phyloP scores from a whole-genome alignment of 2,888 invertebrate species.

The Volucella inanis region DNA sequence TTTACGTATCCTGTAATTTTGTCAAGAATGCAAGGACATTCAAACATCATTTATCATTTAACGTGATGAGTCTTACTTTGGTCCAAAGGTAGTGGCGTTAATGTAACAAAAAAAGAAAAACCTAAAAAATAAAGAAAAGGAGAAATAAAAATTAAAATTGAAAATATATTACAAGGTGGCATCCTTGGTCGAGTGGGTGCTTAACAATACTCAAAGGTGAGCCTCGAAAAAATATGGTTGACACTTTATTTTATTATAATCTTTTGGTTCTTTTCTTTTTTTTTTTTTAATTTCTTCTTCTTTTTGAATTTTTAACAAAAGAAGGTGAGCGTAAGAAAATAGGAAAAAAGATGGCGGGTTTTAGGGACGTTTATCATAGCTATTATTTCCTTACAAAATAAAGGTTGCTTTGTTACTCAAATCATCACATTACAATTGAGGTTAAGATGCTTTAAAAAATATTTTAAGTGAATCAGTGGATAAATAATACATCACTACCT shows the following conservation, averaged over 20 bases:
- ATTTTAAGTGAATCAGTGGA: no score
- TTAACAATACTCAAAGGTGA: constrained; percentile 7
- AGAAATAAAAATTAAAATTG: constrained; percentile 53
- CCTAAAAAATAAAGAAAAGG: background rate
- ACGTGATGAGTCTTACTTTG: constrained; percentile 58
- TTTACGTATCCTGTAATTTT: constrained; percentile 70
- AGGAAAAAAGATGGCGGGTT: no score
- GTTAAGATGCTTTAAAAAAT: no score
- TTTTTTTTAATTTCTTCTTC: background rate
- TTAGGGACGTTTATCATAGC: no score
- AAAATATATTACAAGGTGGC: constrained; percentile 42
- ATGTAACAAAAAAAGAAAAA: constrained; percentile 24
- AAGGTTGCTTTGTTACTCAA: no score
- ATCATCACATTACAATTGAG: no score
- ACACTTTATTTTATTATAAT: background rate
- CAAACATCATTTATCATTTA: constrained; percentile 72
- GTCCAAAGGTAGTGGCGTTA: constrained; percentile 59
- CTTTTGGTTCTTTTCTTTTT: background rate
- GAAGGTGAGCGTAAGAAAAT: no score
- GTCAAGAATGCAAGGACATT: constrained; percentile 70
- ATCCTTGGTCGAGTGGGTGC: background rate
- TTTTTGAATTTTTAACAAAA: no score
- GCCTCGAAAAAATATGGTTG: background rate
- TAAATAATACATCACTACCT: no score
- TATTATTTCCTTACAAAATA: no score